A percentile compares a stretch with the other conserved stretches of the same genome.
Conservation (phyloP, 2,797 vertebrate genomes). For the Enteromius argenteus region DNA sequence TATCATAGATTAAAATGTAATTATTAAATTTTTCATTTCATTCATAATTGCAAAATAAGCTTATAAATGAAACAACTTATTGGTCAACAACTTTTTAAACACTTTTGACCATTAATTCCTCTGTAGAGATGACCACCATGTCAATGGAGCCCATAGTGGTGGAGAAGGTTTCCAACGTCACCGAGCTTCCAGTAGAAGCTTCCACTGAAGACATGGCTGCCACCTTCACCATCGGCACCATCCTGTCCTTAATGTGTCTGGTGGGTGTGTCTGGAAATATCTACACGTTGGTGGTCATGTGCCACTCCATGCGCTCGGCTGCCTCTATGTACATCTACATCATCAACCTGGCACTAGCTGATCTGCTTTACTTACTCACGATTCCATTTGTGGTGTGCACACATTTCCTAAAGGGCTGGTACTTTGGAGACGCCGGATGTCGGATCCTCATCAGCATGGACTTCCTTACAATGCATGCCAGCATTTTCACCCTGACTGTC, state of each 20-base stretch:
- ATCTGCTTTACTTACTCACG: constrained; percentile 90
- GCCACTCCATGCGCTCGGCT: constrained; percentile 87
- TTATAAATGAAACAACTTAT: not conserved
- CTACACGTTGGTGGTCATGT: constrained; percentile 93
- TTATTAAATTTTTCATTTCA: not conserved
- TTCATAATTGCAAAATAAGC: not conserved
- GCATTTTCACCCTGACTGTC: constrained; percentile 91
- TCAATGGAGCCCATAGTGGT: constrained; percentile 73
- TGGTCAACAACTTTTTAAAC: not conserved
- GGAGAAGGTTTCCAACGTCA: constrained; percentile 74
- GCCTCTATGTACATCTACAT: constrained; percentile 96
- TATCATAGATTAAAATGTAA: not conserved
- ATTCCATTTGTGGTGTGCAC: constrained; percentile 93
- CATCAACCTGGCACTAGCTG: constrained; percentile 89
- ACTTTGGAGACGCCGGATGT: constrained; percentile 89
- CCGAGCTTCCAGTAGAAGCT: constrained; percentile 22
- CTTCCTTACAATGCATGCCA: constrained; percentile 94
- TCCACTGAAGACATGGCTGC: constrained; percentile 82
- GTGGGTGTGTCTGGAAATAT: constrained; percentile 88
- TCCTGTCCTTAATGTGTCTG: constrained; percentile 90
- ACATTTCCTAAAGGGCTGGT: constrained; percentile 89
- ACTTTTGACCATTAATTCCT: constrained; percentile 9
- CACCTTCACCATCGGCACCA: constrained; percentile 84
- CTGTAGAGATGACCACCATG: constrained; percentile 73
- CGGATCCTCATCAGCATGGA: constrained; percentile 89